These are phyloP conservation scores for Gari tellinella DNA, from an alignment of 2,888 invertebrate species.

Conservation along the genomic window DNA sequence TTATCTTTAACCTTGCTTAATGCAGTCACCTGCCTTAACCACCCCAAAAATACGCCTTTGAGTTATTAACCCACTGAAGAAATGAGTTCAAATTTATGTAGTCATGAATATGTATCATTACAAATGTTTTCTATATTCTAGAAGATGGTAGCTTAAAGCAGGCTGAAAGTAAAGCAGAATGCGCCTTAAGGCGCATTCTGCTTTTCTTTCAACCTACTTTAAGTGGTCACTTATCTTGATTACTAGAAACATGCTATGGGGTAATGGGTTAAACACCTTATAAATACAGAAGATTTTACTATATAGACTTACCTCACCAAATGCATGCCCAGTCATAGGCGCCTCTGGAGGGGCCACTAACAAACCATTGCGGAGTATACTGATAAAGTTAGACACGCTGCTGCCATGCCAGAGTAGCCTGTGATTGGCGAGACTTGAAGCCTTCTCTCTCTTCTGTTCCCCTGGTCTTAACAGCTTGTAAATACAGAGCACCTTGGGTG, in stretches of 20 bases:
- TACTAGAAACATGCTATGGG: no score
- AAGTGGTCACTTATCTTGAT: no score
- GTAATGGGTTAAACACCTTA: no score
- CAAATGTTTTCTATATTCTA: no score
- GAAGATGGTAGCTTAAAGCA: no score
- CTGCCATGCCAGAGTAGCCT: conserved; percentile 86
- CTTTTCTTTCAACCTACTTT: no score
- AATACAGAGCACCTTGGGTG: conserved; percentile 77
- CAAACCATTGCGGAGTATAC: conserved; percentile 85
- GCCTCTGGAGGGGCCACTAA: conserved; percentile 85
- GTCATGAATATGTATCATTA: no score
- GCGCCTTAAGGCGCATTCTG: no score
- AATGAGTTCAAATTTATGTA: no score
- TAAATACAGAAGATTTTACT: no score
- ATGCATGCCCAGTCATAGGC: conserved; percentile 83
- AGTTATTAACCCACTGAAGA: neutral
- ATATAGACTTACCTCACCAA: conserved; percentile 83
- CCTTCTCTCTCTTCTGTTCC: conserved; percentile 72
- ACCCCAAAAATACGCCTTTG: neutral
- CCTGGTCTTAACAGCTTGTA: conserved; percentile 78
- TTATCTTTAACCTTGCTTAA: no score
- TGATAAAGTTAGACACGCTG: conserved; percentile 85
- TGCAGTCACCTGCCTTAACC: conserved; percentile 31
- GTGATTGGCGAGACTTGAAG: conserved; percentile 76
- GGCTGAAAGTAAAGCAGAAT: no score